Conservation (phyloP, 2,888 invertebrate genomes). For the Slavum lentiscoides region DNA sequence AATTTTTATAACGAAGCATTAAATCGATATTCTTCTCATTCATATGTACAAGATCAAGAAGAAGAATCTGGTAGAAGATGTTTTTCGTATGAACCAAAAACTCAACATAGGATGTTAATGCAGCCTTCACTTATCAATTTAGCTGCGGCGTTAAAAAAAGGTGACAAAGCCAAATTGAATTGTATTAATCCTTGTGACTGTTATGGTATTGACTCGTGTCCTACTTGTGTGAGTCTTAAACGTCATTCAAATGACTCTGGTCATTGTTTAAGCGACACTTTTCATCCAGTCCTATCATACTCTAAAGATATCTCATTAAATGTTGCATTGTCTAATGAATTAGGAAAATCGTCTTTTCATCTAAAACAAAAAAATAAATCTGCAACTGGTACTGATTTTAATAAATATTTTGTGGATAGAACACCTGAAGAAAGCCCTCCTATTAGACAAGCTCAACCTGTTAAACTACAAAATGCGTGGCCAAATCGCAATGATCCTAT, state of each 20-base stretch:
- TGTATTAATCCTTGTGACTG: slow-evolving; percentile 49
- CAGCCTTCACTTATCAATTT: slow-evolving; percentile 45
- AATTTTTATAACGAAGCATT: slow-evolving; percentile 54
- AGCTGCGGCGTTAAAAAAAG: slow-evolving; percentile 46
- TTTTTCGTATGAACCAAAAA: slow-evolving; percentile 45
- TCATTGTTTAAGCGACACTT: slow-evolving; percentile 45
- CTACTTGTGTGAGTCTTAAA: slow-evolving; percentile 47
- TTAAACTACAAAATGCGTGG: slow-evolving; percentile 50
- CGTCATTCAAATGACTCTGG: slow-evolving; percentile 33
- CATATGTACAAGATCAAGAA: slow-evolving; percentile 40
- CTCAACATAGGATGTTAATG: slow-evolving; percentile 43
- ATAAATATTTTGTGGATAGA: slow-evolving; percentile 48
- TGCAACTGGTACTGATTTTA: slow-evolving; percentile 25
- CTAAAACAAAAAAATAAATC: slow-evolving; percentile 46
- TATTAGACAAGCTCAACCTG: slow-evolving; percentile 43
- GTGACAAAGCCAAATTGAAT: slow-evolving; percentile 51
- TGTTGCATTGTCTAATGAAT: slow-evolving; percentile 39
- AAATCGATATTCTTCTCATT: slow-evolving; percentile 48
- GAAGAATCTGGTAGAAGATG: slow-evolving; percentile 42
- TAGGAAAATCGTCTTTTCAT: slow-evolving; percentile 46
- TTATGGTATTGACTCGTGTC: slow-evolving; percentile 50
- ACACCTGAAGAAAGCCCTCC: slow-evolving; percentile 45
- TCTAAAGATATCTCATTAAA: slow-evolving; percentile 43
- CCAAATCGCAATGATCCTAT: slow-evolving; percentile 49
- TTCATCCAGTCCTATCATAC: slow-evolving; percentile 44